Evolutionary conservation across 2,113 vertebrate genomes (phyloP).

Genomic region (Melanocharis versteri): DNA sequence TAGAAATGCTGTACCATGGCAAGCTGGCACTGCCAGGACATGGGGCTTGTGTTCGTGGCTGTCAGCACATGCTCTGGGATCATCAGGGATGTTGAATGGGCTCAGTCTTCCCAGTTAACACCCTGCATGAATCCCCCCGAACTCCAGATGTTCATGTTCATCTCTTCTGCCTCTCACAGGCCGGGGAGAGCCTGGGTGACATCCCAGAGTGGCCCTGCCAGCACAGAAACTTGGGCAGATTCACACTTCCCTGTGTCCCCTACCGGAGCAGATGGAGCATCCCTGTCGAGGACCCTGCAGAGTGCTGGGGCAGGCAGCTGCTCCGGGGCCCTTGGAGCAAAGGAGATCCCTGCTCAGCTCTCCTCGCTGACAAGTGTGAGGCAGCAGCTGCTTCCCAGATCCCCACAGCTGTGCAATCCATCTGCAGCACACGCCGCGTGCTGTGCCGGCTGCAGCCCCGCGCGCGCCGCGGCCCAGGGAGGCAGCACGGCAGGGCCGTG

Average conservation of each 20-base stretch:
- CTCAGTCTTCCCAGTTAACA: background rate
- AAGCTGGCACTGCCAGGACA: background rate
- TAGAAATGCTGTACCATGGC: background rate
- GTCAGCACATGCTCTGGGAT: background rate
- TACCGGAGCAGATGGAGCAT: rapidly evolving
- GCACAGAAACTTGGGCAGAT: background rate
- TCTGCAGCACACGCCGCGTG: background rate
- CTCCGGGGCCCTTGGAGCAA: background rate
- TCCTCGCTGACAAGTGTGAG: background rate
- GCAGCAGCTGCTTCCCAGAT: slow-evolving; percentile 15
- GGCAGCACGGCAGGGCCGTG: background rate
- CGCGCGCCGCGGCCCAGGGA: background rate
- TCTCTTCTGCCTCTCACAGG: background rate
- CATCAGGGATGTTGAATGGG: rapidly evolving
- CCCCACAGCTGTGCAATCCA: background rate
- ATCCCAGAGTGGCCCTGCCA: background rate
- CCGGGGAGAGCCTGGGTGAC: background rate
- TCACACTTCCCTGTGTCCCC: rapidly evolving
- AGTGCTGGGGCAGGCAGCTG: background rate
- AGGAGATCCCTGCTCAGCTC: background rate
- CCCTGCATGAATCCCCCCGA: rapidly evolving
- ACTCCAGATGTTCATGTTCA: rapidly evolving
- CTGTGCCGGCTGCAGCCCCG: background rate
- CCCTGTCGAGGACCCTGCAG: rapidly evolving
- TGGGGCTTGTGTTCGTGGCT: background rate